A percentile compares a stretch with the other conserved stretches of the same genome.
Conservation (phyloP, 2,888 invertebrate genomes). For the Parnassius mnemosyne region DNA sequence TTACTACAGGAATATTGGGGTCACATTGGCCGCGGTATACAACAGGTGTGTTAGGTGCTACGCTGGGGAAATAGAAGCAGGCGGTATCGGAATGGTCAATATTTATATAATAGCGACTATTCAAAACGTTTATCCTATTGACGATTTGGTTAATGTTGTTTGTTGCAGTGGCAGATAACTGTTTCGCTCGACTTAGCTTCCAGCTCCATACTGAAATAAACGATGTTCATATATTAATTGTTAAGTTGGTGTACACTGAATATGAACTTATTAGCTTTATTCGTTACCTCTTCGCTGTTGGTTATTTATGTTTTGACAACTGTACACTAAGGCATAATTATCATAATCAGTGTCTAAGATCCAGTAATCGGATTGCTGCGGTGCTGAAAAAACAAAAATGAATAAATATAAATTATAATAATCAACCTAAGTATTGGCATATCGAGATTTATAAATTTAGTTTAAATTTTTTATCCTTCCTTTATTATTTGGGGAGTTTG, state of each 20-base stretch:
- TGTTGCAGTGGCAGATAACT: conserved; percentile 28
- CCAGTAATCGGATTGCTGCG: conserved; percentile 36
- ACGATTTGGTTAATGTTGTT: conserved; percentile 33
- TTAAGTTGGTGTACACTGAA: background rate
- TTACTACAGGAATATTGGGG: conserved; percentile 38
- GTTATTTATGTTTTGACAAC: conserved; percentile 63
- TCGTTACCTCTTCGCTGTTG: conserved; percentile 36
- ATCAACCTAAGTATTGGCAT: too few species aligned
- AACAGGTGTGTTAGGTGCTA: conserved; percentile 33
- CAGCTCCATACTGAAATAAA: conserved; percentile 38
- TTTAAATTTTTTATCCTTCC: too few species aligned
- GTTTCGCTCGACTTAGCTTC: conserved; percentile 37
- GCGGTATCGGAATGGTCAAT: conserved; percentile 35
- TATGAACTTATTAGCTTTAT: background rate
- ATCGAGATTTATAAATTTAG: too few species aligned
- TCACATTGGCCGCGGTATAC: conserved; percentile 47
- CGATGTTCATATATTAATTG: background rate
- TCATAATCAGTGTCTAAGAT: conserved; percentile 76
- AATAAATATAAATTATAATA: too few species aligned
- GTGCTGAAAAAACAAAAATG: conserved; percentile 24
- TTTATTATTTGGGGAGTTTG: too few species aligned
- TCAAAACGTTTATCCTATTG: conserved; percentile 34
- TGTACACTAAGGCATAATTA: conserved; percentile 81
- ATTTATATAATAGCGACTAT: conserved; percentile 33
- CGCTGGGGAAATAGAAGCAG: conserved; percentile 41